Evolutionary conservation across 2,888 invertebrate genomes (phyloP), one percentile per base, ranked within the genome.

Genomic region (Ophion obscuratus): DNA sequence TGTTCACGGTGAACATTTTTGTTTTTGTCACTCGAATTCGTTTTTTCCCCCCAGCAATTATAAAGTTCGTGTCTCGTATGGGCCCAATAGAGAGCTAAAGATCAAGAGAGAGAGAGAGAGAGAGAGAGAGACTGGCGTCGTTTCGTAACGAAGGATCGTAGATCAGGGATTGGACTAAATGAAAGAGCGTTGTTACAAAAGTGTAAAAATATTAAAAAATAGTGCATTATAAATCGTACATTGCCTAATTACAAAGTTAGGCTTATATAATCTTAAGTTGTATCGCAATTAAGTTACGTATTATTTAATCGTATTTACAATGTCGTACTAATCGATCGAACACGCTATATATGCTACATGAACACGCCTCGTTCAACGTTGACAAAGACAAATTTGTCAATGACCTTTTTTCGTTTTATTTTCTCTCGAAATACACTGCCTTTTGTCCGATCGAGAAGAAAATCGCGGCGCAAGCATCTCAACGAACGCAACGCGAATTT

Each of bases 131-230:
- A 61, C 10, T 20, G 7, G 61, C 61, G 17, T 7, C 27, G 17
- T 59, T 71, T 57, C 14, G 9, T 11, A 31, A 17, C 31, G 64
- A 61, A 14, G 11, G 59, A 78, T 6, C 61, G 59, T 59, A 6
- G 61, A 17, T 47, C 53, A 47, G 68, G 62, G 44, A 70, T 2
- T 44, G 81, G 82, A 83, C 83, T 81, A 88, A 88, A 88, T 88
- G 83, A 91, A 89, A 89, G 79, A 87, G 85, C 76, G 62, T 82
- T 71, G 59, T 88, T 87, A 87, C 90, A 92, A 91, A 92, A 91
- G 90, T 91, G 91, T 92, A 91, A 90, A 92, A 91, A 91, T 90
- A 90, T 91, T 90, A 88, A 89, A 89, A 90, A 90, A 90, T 89
- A 91, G 89, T 91, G 90, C 88, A 90, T 90, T 92, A 91, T 90